These are phyloP conservation scores for Helostoma temminkii DNA, from an alignment of 2,797 vertebrate genomes.

Conservation along the genomic window DNA sequence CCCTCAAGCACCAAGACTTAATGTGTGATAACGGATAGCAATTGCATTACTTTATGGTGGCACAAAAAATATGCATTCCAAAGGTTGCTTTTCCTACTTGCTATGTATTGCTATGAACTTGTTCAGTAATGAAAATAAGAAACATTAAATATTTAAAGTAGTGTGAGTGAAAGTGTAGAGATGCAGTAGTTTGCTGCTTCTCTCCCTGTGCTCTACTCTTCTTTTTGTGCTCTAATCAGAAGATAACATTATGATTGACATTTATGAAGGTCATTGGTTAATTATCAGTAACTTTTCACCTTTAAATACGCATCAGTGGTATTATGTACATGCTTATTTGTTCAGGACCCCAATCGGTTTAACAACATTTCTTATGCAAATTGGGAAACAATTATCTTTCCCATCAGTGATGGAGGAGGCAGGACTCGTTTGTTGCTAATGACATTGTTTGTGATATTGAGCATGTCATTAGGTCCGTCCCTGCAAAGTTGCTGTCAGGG, in stretches of 20 bases:
- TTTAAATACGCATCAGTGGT: slow-evolving; percentile 69
- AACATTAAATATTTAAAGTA: slow-evolving; percentile 25
- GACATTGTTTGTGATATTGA: slow-evolving; percentile 78
- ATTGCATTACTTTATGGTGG: slow-evolving; percentile 45
- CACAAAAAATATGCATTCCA: slow-evolving; percentile 45
- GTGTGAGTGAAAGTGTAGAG: slow-evolving; percentile 12
- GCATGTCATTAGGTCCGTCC: slow-evolving; percentile 70
- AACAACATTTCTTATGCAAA: slow-evolving; percentile 80
- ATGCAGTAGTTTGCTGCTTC: slow-evolving; percentile 4
- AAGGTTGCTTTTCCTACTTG: slow-evolving; percentile 34
- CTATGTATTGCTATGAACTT: slow-evolving; percentile 30
- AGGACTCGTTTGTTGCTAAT: slow-evolving; percentile 73
- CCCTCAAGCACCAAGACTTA: slow-evolving; percentile 41
- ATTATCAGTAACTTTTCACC: slow-evolving; percentile 76
- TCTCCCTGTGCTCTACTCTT: slow-evolving; percentile 21
- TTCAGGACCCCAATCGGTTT: slow-evolving; percentile 66
- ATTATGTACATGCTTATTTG: slow-evolving; percentile 76
- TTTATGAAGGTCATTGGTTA: slow-evolving; percentile 79
- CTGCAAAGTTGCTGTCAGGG: slow-evolving; percentile 55
- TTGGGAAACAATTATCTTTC: slow-evolving; percentile 77
- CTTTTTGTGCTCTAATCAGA: slow-evolving; percentile 61
- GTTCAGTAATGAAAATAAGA: slow-evolving; percentile 26
- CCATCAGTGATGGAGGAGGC: slow-evolving; percentile 70
- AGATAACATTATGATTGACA: slow-evolving; percentile 80
- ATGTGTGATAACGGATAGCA: slow-evolving; percentile 58